A percentile compares a stretch with the other conserved stretches of the same genome.
These are phyloP conservation scores for Agonopterix arenella DNA, from an alignment of 2,888 invertebrate species.

Conservation along the genomic window DNA sequence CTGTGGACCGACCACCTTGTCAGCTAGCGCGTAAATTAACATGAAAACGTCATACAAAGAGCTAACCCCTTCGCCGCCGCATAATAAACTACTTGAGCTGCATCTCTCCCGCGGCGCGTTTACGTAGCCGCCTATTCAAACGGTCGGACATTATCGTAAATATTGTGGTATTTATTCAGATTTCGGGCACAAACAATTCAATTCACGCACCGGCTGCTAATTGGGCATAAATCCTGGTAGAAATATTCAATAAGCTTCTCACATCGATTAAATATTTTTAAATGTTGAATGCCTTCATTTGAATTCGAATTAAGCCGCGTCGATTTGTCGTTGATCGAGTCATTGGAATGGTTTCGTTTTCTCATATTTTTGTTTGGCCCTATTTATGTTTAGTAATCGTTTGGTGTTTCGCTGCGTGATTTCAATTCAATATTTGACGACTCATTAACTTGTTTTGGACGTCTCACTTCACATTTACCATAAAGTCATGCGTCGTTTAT, in stretches of 20 bases:
- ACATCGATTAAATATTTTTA: constrained; percentile 64
- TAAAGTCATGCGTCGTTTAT: not conserved
- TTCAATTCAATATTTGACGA: constrained; percentile 23
- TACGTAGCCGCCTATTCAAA: constrained; percentile 57
- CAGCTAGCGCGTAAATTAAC: constrained; percentile 57
- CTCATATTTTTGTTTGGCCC: constrained; percentile 29
- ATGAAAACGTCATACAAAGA: constrained; percentile 68
- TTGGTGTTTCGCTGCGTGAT: constrained; percentile 26
- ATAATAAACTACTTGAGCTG: constrained; percentile 38
- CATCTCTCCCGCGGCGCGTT: constrained; percentile 51
- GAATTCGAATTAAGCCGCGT: constrained; percentile 54
- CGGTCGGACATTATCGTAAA: constrained; percentile 70
- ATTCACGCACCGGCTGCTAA: constrained; percentile 72
- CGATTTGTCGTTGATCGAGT: constrained; percentile 49
- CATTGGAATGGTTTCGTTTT: constrained; percentile 36
- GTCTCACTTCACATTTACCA: constrained; percentile 15
- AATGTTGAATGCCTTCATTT: constrained; percentile 62
- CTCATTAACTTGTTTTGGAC: constrained; percentile 41
- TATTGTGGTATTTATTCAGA: constrained; percentile 74
- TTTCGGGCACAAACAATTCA: constrained; percentile 73
- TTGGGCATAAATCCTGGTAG: constrained; percentile 71
- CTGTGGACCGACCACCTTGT: constrained; percentile 60
- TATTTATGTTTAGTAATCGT: constrained; percentile 5
- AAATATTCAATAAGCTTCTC: constrained; percentile 71
- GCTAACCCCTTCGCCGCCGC: constrained; percentile 64